Evolutionary conservation across 2,888 invertebrate genomes (phyloP).

Genomic region (Ditylenchus weischeri): DNA sequence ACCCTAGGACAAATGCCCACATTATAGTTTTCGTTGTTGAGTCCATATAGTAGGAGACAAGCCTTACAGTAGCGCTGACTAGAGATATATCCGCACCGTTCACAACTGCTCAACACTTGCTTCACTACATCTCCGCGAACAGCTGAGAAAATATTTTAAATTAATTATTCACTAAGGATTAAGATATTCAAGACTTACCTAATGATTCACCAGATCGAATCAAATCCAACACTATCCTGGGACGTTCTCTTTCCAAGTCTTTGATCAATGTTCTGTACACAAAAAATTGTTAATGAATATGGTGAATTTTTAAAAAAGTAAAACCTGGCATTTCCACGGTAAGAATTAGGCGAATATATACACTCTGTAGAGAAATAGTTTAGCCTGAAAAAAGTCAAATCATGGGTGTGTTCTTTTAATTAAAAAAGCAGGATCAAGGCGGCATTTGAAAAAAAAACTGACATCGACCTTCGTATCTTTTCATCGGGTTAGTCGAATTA

Average conservation of each 20-base stretch:
- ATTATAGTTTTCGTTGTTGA: constrained; percentile 82
- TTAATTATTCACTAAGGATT: no score
- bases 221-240: constrained; percentile 65
- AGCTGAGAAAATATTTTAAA: constrained; percentile 57
- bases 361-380: constrained; percentile 99
- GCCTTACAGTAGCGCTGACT: constrained; percentile 94
- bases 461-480: no score
- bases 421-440: no score
- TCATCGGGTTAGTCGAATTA: no score
- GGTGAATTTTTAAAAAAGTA: background rate
- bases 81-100: constrained; percentile 76
- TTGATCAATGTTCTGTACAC: constrained; percentile 67
- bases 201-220: constrained; percentile 69
- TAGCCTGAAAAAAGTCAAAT: constrained; percentile 69
- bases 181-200: no score
- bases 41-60: constrained; percentile 86
- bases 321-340: constrained; percentile 73
- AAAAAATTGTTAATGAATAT: background rate
- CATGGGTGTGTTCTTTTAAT: no score
- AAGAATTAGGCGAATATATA: constrained; percentile 92
- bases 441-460: no score
- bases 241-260: constrained; percentile 87
- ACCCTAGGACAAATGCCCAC: constrained; percentile 69
- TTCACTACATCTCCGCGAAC: constrained; percentile 78
- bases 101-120: constrained; percentile 37